Conservation (phyloP, 2,888 invertebrate genomes). For the Meloe dianella region DNA sequence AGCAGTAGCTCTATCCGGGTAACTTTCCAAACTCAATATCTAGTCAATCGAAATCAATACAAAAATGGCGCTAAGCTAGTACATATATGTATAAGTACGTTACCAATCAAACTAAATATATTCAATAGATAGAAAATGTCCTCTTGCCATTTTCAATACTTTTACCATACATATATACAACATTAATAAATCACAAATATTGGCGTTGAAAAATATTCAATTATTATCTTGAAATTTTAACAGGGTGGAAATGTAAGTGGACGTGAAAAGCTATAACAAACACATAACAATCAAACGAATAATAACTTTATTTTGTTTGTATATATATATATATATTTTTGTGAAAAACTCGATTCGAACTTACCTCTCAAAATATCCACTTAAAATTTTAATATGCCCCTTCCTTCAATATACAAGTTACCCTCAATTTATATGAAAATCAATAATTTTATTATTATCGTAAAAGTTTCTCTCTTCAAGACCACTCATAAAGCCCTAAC, state of each 20-base stretch:
- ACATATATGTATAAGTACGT: slow-evolving; percentile 21
- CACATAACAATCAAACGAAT: slow-evolving; percentile 25
- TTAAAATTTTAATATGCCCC: slow-evolving; percentile 52
- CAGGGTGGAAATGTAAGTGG: background rate
- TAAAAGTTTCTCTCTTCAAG: slow-evolving; percentile 34
- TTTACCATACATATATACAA: no score
- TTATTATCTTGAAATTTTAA: background rate
- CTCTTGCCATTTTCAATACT: no score
- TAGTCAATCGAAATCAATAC: slow-evolving; percentile 55
- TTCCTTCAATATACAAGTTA: slow-evolving; percentile 45
- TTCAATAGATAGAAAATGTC: background rate
- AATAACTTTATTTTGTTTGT: slow-evolving; percentile 13
- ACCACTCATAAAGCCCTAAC: slow-evolving; percentile 32
- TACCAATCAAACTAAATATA: background rate
- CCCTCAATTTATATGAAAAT: slow-evolving; percentile 49
- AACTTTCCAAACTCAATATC: slow-evolving; percentile 47
- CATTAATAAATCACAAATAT: background rate
- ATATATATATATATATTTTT: no score
- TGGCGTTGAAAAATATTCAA: background rate
- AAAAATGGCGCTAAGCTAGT: slow-evolving; percentile 51
- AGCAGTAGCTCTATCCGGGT: slow-evolving; percentile 48
- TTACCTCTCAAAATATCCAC: slow-evolving; percentile 43
- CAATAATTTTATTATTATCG: slow-evolving; percentile 51
- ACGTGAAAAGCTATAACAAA: slow-evolving; percentile 3
- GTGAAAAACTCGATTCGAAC: slow-evolving; percentile 16